Evolutionary conservation across 2,113 vertebrate species (phyloP), one percentile per base, ranked within the genome.

Genomic region (Saguinus imperator): DNA sequence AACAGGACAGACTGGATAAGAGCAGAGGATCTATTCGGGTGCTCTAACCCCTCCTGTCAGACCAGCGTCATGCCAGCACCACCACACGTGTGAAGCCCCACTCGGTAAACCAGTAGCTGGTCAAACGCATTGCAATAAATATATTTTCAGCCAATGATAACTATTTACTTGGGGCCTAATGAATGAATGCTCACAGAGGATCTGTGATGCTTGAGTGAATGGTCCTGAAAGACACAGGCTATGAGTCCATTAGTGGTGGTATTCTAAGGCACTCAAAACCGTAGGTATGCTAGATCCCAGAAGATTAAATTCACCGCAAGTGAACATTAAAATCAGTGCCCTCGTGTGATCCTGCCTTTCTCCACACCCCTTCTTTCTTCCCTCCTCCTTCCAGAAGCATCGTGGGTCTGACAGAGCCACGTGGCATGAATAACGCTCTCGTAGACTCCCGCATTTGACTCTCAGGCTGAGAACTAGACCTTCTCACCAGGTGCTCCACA

Each of bases 141-240:
- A 35, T 52, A 88, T 76, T 94, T 95, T 92, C 37, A 40, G 90
- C 50, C 73, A 75, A 89, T 77, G 58, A 72, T 77, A 91, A 89
- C 48, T 57, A 43, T 64, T 92, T 90, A 92, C 95, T 79, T 66
- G 88, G 48, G 64, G n/a, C 64, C 90, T 89, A 81, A 61, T 90
- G 87, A 73, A 90, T 80, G 17, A 79, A 77, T 40, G 82, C 48
- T 91, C 94, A 52, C 58, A 27, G 82, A 88, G 55, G 40, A 27
- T 66, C 85, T 55, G 73, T 8, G 66, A 66, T 14, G 85, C 86
- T 52, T 27, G 16, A 43, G 55, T 57, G 52, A 61, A 55, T 0
- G 17, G 91, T 29, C 21, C 58, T 68, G 85, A 61, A 94, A 72
- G 86, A 45, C 85, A 55, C 91, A 17, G 55, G 37, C 75, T 45